Conservation (phyloP, 2,797 vertebrate species). For the Argyrosomus regius region DNA sequence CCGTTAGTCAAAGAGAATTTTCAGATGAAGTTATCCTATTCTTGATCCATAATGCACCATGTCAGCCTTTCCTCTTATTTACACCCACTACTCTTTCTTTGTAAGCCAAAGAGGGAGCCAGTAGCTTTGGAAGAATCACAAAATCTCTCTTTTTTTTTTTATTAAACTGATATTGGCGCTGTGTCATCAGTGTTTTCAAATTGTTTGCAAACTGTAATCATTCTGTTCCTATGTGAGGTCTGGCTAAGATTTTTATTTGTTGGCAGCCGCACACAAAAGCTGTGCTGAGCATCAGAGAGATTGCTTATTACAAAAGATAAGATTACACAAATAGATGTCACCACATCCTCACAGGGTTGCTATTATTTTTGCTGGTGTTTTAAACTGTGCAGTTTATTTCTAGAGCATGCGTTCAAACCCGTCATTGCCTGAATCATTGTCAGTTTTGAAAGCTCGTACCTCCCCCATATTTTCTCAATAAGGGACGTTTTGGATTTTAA, state of each 20-base stretch:
- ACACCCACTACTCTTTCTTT: conserved; percentile 46
- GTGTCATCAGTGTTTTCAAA: conserved; percentile 65
- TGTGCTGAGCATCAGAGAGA: conserved; percentile 60
- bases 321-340: conserved; percentile 57
- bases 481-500: neutral
- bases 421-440: conserved; percentile 10
- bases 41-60: conserved; percentile 60
- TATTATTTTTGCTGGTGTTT: conserved; percentile 46
- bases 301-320: conserved; percentile 64
- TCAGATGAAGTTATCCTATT: conserved; percentile 52
- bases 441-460: neutral
- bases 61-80: conserved; percentile 40
- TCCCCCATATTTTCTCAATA: neutral
- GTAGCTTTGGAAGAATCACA: conserved; percentile 56
- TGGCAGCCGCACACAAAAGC: conserved; percentile 68
- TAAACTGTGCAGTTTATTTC: conserved; percentile 21
- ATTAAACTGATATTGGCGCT: conserved; percentile 60
- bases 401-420: conserved; percentile 5
- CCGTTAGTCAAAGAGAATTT: conserved; percentile 64
- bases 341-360: conserved; percentile 44
- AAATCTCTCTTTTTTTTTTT: conserved; percentile 42
- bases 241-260: conserved; percentile 69
- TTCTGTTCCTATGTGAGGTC: conserved; percentile 69
- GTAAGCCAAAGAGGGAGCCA: conserved; percentile 54
- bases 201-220: conserved; percentile 74